Conservation (phyloP, 2,888 invertebrate genomes). For the Coenonympha glycerion region DNA sequence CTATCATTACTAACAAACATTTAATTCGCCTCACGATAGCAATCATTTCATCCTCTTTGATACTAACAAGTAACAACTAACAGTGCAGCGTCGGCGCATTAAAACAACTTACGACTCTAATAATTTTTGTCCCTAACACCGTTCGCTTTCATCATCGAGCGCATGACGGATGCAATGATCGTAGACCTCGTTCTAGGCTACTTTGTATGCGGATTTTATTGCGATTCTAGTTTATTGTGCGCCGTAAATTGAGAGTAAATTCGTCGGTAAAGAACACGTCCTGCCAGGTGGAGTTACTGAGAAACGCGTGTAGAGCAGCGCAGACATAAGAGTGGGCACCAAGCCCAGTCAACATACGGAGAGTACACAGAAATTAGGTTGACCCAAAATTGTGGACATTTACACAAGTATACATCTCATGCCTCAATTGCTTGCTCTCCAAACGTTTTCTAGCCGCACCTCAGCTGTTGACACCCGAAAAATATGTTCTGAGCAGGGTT, state of each 20-base stretch:
- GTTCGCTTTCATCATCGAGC: constrained; percentile 17
- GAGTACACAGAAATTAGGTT: too few species aligned
- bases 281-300: constrained; percentile 17
- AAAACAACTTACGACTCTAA: constrained; percentile 4
- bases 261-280: constrained; percentile 8
- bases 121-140: constrained; percentile 8
- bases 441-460: too few species aligned
- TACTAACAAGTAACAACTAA: too few species aligned
- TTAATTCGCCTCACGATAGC: not conserved
- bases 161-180: constrained; percentile 4
- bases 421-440: too few species aligned
- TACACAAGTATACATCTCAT: too few species aligned
- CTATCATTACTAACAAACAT: not conserved
- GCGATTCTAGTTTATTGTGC: constrained; percentile 18
- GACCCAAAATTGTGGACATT: too few species aligned
- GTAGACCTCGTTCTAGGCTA: constrained; percentile 18
- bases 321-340: not conserved
- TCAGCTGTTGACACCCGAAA: too few species aligned
- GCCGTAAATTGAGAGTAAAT: constrained; percentile 16
- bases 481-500: too few species aligned
- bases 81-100: not conserved
- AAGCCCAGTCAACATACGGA: too few species aligned
- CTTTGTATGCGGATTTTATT: constrained; percentile 24
- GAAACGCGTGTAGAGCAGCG: not conserved
- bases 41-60: constrained; percentile 8